A percentile compares a stretch with the other conserved stretches of the same genome.
Conservation (phyloP, 2,888 invertebrate species). For the Margaritifera margaritifera region DNA sequence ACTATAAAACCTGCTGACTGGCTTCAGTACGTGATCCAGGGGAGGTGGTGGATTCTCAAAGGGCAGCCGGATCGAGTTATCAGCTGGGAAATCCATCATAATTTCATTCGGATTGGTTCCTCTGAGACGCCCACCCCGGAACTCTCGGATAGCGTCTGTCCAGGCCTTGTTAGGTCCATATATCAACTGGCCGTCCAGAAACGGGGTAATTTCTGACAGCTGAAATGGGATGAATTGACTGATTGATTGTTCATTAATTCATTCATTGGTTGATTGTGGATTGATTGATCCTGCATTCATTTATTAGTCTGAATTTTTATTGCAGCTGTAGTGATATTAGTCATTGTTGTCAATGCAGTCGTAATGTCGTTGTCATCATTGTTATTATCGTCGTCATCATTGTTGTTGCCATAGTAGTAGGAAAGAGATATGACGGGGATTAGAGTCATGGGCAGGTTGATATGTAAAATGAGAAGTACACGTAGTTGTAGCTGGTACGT, state of each 20-base stretch:
- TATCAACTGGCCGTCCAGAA: conserved; percentile 78
- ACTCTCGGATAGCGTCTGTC: conserved; percentile 76
- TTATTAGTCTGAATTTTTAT: too few species aligned
- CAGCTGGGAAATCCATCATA: conserved; percentile 75
- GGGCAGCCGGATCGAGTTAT: conserved; percentile 76
- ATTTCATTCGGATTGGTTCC: conserved; percentile 32
- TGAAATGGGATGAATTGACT: conserved; percentile 51
- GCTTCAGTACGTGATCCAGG: conserved; percentile 73
- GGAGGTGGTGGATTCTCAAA: conserved; percentile 79
- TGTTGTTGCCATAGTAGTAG: too few species aligned
- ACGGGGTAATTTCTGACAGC: conserved; percentile 79
- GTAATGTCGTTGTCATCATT: too few species aligned
- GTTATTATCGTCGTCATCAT: too few species aligned
- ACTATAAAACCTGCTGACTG: conserved; percentile 77
- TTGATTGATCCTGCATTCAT: too few species aligned
- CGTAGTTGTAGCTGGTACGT: too few species aligned
- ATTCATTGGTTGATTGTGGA: too few species aligned
- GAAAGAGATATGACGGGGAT: too few species aligned
- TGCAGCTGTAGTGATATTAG: too few species aligned
- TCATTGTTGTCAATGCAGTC: too few species aligned
- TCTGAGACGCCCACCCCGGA: conserved; percentile 74
- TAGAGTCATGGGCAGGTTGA: too few species aligned
- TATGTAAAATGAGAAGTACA: too few species aligned
- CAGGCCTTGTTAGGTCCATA: conserved; percentile 78
- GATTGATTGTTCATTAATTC: neutral